Evolutionary conservation across 2,113 vertebrate genomes (phyloP).

Genomic region (Machaerirhynchus nigripectus): DNA sequence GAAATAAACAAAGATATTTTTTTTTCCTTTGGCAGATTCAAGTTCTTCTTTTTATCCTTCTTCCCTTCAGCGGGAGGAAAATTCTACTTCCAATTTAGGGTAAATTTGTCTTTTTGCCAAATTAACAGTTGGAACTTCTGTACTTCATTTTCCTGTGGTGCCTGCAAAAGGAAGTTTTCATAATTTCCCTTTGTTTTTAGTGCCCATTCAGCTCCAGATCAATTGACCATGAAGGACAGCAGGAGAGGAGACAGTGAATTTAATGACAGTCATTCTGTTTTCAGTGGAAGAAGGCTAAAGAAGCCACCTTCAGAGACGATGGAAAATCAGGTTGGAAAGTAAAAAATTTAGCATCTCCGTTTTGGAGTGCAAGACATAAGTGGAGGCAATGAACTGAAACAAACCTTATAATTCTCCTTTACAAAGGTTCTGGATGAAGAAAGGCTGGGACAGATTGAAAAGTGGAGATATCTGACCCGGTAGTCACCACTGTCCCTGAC

Average conservation of each 20-base stretch:
- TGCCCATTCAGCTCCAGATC: conserved; percentile 68
- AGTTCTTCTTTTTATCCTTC: conserved; percentile 63
- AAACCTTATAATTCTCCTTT: not conserved
- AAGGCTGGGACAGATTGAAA: not conserved
- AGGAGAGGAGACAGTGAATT: conserved; percentile 79
- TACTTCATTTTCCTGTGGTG: not conserved
- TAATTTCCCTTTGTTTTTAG: conserved; percentile 52
- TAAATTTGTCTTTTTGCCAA: conserved; percentile 49
- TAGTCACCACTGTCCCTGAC: not conserved
- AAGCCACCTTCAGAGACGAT: conserved; percentile 64
- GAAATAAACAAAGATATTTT: not conserved
- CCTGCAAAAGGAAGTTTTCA: conserved; percentile 11
- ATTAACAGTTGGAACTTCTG: not conserved
- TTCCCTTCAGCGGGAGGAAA: conserved; percentile 68
- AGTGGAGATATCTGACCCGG: not conserved
- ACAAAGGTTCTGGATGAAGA: not conserved
- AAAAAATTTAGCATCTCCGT: conserved; percentile 4
- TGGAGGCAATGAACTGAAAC: not conserved
- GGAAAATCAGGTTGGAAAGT: conserved; percentile 63
- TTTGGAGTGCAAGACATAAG: not conserved
- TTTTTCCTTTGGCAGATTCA: conserved; percentile 65
- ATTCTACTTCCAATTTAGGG: conserved; percentile 74
- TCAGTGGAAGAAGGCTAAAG: conserved; percentile 66
- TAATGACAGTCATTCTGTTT: conserved; percentile 76
- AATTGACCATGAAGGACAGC: conserved; percentile 79